These are phyloP conservation scores for Hydraecia micacea DNA, from an alignment of 2,888 invertebrate species.

Conservation along the genomic window DNA sequence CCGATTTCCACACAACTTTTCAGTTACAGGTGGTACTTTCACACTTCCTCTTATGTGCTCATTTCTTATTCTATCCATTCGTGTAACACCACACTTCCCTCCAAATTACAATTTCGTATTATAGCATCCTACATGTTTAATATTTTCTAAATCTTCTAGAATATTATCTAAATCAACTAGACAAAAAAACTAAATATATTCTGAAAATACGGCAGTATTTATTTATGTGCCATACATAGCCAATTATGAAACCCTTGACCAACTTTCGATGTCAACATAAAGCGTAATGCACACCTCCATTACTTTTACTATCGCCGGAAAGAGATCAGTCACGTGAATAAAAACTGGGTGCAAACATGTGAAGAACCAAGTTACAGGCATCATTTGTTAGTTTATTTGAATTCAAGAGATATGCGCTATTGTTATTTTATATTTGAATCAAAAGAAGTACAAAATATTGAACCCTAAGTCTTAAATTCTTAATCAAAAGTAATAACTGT, in stretches of 20 bases:
- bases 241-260: constrained; percentile 33
- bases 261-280: constrained; percentile 54
- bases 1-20: not conserved
- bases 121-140: not conserved
- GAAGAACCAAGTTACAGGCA: not conserved
- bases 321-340: constrained; percentile 34
- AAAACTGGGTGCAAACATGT: constrained; percentile 14
- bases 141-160: not conserved
- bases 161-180: no score
- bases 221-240: constrained; percentile 6
- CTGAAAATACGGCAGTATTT: constrained; percentile 10
- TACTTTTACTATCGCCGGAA: constrained; percentile 39
- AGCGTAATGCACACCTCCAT: constrained; percentile 58
- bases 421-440: constrained; percentile 7
- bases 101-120: not conserved
- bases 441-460: not conserved
- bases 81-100: not conserved
- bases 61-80: not conserved
- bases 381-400: constrained; percentile 18
- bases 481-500: no score
- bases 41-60: not conserved
- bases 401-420: not conserved
- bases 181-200: not conserved
- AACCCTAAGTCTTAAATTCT: not conserved
- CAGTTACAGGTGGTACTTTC: not conserved